Evolutionary conservation across 2,797 vertebrate genomes (phyloP).

Genomic region (Salarias fasciatus): DNA sequence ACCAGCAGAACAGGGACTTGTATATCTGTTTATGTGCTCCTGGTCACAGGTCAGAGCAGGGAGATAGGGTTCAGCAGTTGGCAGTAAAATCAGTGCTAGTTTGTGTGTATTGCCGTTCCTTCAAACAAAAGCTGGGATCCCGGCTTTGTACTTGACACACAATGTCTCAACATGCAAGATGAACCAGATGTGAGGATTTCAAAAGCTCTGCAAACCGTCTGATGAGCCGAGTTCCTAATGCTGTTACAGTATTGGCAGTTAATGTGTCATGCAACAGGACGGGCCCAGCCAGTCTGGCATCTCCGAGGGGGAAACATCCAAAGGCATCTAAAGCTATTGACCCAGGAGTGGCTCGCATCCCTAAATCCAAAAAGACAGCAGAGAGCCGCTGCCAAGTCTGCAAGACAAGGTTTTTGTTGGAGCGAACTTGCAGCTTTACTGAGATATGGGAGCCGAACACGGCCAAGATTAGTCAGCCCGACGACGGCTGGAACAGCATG

Average conservation of each 20-base stretch:
- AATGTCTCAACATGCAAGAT: constrained; percentile 17
- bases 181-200: constrained; percentile 45
- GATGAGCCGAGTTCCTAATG: constrained; percentile 18
- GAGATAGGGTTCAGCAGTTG: constrained; percentile 51
- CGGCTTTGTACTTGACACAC: constrained; percentile 20
- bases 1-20: constrained; percentile 36
- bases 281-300: constrained; percentile 25
- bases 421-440: constrained; percentile 39
- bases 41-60: constrained; percentile 44
- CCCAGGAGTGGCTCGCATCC: constrained; percentile 27
- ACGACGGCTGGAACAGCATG: constrained; percentile 56
- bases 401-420: constrained; percentile 59
- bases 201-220: constrained; percentile 7
- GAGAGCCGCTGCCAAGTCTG: constrained; percentile 42
- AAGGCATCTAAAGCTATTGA: constrained; percentile 32
- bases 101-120: constrained; percentile 18
- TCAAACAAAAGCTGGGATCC: constrained; percentile 1
- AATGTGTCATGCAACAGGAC: constrained; percentile 4
- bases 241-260: constrained; percentile 9
- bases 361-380: constrained; percentile 25
- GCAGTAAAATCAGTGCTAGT: constrained; percentile 19
- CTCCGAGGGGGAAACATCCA: constrained; percentile 19
- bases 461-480: constrained; percentile 63
- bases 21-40: constrained; percentile 47
- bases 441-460: constrained; percentile 56